Conservation (phyloP, 2,113 vertebrate species). For the Pedionomus torquatus region DNA sequence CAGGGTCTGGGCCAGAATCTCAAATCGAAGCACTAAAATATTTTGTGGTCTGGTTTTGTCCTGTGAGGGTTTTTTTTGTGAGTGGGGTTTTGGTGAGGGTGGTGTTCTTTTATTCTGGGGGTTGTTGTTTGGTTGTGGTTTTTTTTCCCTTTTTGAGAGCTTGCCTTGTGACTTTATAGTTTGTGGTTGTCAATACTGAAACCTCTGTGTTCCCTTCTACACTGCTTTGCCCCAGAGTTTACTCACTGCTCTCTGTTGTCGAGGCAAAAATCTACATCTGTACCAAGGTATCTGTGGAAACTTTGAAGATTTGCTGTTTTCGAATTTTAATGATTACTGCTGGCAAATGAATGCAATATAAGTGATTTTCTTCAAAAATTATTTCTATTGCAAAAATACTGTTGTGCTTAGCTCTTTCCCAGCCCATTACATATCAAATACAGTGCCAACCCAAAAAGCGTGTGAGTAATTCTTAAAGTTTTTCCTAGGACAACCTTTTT, state of each 20-base stretch:
- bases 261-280: background rate
- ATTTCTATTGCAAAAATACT: background rate
- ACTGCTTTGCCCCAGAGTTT: background rate
- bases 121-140: too few relatives aligned
- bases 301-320: background rate
- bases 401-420: background rate
- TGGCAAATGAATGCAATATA: background rate
- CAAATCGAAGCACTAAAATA: background rate
- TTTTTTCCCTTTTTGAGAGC: background rate
- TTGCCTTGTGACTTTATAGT: background rate
- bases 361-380: background rate
- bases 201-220: background rate
- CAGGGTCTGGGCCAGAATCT: background rate
- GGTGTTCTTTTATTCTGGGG: background rate
- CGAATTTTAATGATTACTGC: background rate
- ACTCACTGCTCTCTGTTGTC: background rate
- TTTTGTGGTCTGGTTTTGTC: background rate
- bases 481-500: background rate
- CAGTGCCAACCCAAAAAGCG: background rate
- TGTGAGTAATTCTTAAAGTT: background rate
- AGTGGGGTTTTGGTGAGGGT: background rate
- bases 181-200: background rate
- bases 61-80: fast-evolving
- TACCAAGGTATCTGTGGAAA: background rate
- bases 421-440: background rate